Evolutionary conservation across 2,888 invertebrate genomes (phyloP), one percentile per base, ranked within the genome.

Genomic region (Encarsia formosa): DNA sequence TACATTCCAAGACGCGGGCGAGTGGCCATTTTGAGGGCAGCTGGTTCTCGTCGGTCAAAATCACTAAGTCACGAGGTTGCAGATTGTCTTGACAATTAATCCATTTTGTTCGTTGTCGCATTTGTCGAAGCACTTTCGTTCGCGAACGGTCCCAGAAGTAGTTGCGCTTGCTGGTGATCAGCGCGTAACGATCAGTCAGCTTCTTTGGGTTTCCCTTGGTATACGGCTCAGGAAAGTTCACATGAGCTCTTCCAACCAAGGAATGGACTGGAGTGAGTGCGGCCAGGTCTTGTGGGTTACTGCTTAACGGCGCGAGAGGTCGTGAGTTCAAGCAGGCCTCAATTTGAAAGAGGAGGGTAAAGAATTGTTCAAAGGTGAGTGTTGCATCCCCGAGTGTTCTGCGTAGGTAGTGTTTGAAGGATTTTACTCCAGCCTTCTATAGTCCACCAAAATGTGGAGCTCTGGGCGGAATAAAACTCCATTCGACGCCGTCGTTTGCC

Each of bases 401-500:
- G 6, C 18, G 24, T 2, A 41, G 41, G n/a, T 41, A 19, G 4
- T 41, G 16, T 18, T 26, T 41, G 5, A 16, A 6, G 1, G 26
- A 19, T 26, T 26, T 18, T 4, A 41, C 18, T n/a, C n/a, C n/a
- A n/a, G n/a, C n/a, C n/a, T n/a, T n/a, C n/a, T n/a, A n/a, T n/a
- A n/a, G n/a, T n/a, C 41, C 41, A n/a, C 41, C 41, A n/a, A 41
- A 41, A 26, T 41, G 18, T 1, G 41, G 41, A 9, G 26, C 41
- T 3, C 26, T 16, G 16, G 41, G 18, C 4, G 24, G 39, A 3
- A 39, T 39, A 18, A 39, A 19, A 3, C 6, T 22, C 39, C 23
- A 39, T 2, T n/a, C 15, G 13, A 39, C 39, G 13, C 39, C 23
- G 23, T 39, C 39, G 2, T 5, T n/a, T 2, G 39, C 39, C 5